A percentile compares a stretch with the other conserved stretches of the same genome.
phyloP scores from a whole-genome alignment of 1,140 invertebrate genomes.

The Zaprionus tsacasi region DNA sequence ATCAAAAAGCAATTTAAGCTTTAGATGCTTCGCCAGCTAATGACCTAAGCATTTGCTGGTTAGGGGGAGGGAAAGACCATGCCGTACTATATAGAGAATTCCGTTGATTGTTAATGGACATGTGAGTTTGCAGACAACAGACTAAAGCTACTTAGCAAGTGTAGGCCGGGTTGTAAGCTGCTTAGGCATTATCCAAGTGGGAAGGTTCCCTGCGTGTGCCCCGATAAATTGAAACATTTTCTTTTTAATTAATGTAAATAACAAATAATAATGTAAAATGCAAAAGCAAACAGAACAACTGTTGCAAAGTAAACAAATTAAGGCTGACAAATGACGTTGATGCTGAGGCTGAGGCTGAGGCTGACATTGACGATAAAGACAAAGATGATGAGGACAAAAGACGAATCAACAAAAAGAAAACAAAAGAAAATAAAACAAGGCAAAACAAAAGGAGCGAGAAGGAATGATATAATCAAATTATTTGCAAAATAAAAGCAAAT shows the following conservation, averaged over 20 bases:
- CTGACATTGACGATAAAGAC: constrained; percentile 24
- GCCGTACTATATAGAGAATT: constrained; percentile 2
- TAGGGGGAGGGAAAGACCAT: background rate
- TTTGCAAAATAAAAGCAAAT: constrained; percentile 77
- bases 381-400: constrained; percentile 19
- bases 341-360: constrained; percentile 17
- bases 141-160: constrained; percentile 15
- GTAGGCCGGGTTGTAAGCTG: constrained; percentile 24
- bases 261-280: constrained; percentile 34
- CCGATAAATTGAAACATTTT: constrained; percentile 67
- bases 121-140: background rate
- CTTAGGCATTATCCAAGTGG: constrained; percentile 23
- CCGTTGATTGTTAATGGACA: constrained; percentile 29
- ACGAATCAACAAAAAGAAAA: constrained; percentile 5
- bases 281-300: constrained; percentile 40
- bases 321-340: constrained; percentile 41
- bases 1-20: constrained; percentile 12
- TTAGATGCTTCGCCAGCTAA: constrained; percentile 6
- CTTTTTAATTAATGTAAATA: constrained; percentile 66
- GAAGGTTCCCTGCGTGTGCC: background rate
- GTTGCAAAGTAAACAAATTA: constrained; percentile 66
- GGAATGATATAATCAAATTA: constrained; percentile 74
- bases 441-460: constrained; percentile 41
- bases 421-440: background rate
- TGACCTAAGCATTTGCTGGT: constrained; percentile 16